Conservation (phyloP, 2,797 vertebrate genomes). For the Kryptolebias ocellatus region DNA sequence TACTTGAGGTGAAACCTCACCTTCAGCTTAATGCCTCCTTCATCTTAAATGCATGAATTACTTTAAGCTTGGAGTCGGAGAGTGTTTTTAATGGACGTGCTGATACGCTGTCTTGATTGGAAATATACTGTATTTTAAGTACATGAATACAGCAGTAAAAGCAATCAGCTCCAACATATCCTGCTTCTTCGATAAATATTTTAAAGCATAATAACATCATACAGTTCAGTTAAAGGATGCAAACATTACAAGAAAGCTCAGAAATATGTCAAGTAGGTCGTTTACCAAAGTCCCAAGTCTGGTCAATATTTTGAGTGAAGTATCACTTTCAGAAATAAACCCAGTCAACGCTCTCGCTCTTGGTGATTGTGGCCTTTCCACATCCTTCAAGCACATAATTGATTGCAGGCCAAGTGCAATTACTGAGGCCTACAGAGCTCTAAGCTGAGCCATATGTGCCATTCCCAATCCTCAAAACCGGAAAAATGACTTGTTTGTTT, state of each 20-base stretch:
- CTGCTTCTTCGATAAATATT: constrained; percentile 8
- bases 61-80: constrained; percentile 5
- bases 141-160: constrained; percentile 1
- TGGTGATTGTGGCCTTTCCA: constrained; percentile 49
- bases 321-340: constrained; percentile 33
- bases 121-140: constrained; percentile 15
- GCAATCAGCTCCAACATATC: constrained; percentile 13
- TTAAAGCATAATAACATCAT: background rate
- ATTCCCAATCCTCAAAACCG: constrained; percentile 38
- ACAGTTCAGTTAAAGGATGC: background rate
- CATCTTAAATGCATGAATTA: constrained; percentile 4
- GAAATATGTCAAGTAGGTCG: background rate
- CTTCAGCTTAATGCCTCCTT: constrained; percentile 19
- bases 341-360: constrained; percentile 10
- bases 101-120: constrained; percentile 12
- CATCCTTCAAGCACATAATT: constrained; percentile 69
- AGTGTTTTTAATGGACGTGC: constrained; percentile 24
- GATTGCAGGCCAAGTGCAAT: constrained; percentile 77
- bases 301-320: constrained; percentile 3
- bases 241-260: background rate
- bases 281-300: background rate
- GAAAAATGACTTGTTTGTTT: constrained; percentile 3
- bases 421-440: constrained; percentile 55
- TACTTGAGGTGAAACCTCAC: constrained; percentile 33
- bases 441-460: constrained; percentile 70